These are phyloP conservation scores for Acipenser oxyrinchus DNA, from an alignment of 2,797 vertebrate genomes.

Conservation along the genomic window DNA sequence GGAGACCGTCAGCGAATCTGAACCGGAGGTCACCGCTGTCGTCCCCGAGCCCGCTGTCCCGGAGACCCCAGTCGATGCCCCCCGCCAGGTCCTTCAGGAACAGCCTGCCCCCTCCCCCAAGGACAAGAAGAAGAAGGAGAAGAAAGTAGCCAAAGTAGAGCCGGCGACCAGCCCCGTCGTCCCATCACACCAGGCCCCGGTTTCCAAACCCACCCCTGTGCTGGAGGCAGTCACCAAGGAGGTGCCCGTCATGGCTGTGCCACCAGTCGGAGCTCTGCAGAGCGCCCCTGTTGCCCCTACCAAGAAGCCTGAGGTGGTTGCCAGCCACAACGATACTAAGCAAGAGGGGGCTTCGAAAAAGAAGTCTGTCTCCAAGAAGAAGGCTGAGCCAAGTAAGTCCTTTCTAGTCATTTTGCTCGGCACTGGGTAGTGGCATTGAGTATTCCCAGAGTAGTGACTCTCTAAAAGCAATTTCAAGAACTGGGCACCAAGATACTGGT, in stretches of 20 bases:
- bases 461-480: too few relatives aligned
- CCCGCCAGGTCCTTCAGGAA: constrained; percentile 34
- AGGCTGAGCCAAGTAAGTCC: constrained; percentile 68
- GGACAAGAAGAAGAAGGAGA: constrained; percentile 84
- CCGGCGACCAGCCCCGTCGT: constrained; percentile 45
- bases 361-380: constrained; percentile 73
- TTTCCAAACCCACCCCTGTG: constrained; percentile 46
- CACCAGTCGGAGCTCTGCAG: constrained; percentile 67
- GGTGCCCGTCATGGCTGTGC: constrained; percentile 73
- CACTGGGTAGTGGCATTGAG: too few relatives aligned
- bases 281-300: constrained; percentile 23
- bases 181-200: too few relatives aligned
- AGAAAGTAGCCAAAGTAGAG: constrained; percentile 80
- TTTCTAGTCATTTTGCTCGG: too few relatives aligned
- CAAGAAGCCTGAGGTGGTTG: constrained; percentile 42
- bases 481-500: too few relatives aligned
- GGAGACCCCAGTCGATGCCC: not conserved
- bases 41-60: not conserved
- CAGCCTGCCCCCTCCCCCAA: constrained; percentile 69
- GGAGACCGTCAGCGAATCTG: constrained; percentile 47
- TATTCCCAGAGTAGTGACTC: too few relatives aligned
- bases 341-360: constrained; percentile 63
- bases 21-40: constrained; percentile 32
- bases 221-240: constrained; percentile 73
- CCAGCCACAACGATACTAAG: constrained; percentile 61